phyloP scores from a whole-genome alignment of 2,113 vertebrate genomes.

The Pygoscelis adeliae region DNA sequence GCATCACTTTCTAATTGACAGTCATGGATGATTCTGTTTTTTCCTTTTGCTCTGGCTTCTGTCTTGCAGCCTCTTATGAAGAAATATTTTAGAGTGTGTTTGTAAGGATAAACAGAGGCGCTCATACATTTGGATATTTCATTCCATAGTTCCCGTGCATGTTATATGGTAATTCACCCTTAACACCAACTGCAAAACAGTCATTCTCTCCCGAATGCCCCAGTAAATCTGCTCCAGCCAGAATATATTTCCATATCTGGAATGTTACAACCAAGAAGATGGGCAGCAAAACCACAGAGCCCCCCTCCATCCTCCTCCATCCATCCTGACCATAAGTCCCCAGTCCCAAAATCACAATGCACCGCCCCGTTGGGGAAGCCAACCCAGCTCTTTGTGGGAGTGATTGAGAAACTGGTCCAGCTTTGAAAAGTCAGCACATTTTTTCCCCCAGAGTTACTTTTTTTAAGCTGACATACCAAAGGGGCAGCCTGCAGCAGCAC shows the following conservation, averaged over 20 bases:
- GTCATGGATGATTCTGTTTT: not conserved
- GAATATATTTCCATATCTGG: not conserved
- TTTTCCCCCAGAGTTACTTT: not conserved
- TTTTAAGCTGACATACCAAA: not conserved
- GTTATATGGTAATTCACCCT: not conserved
- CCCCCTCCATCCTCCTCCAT: not conserved
- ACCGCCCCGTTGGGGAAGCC: fast-evolving
- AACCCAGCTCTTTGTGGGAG: not conserved
- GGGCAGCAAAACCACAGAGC: not conserved
- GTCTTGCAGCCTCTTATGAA: not conserved
- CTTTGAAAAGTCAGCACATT: not conserved
- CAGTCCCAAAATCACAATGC: not conserved
- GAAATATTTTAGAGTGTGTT: not conserved
- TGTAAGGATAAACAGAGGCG: not conserved
- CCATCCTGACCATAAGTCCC: not conserved
- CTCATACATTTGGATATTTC: not conserved
- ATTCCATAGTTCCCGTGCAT: not conserved
- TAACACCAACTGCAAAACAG: not conserved
- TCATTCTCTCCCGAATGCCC: not conserved
- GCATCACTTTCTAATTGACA: not conserved
- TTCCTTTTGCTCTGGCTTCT: not conserved
- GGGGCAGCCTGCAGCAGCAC: not conserved
- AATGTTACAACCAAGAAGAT: not conserved
- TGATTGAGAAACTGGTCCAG: not conserved
- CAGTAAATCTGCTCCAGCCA: not conserved